Base-by-base conservation (phyloP, 2,113 vertebrate genomes). In the Myanophis thanlyinensis region DNA sequence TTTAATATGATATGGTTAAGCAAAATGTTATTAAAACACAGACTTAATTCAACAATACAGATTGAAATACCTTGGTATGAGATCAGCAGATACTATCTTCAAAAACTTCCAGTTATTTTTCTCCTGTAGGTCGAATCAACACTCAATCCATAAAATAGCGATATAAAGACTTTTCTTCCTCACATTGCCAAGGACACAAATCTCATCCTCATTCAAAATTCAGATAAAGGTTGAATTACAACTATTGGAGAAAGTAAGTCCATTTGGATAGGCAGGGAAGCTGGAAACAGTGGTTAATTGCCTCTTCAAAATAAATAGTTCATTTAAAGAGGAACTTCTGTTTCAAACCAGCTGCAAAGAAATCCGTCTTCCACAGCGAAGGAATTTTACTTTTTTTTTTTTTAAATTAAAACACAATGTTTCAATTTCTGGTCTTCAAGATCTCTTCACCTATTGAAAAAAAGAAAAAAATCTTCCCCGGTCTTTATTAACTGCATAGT, bases 131-230 rank as follows among this genome's bases (percentile, higher is more conserved):
- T 98, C 98, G 98, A 99, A 99, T 98, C 98, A 99, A 99, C 97
- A 99, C 98, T 99, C 98, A 98, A 98, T 99, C 98, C 98, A 92
- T 99, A 97, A 99, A 98, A 98, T 98, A 97, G 98, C 97, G 97
- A 97, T 96, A 98, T 98, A 97, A 97, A 98, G 97, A 98, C 95
- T 97, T 98, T 98, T 98, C 97, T 98, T 98, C 98, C 96, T 98
- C 97, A 97, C 98, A 98, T 97, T 98, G 97, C 98, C 97, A 98
- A 97, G 97, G 97, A 97, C 97, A 98, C 95, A 95, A 94, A 96
- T 96, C 95, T 84, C 90, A 91, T 96, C 95, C 94, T 97, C 97
- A 96, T 97, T 97, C 97, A 97, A 97, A 97, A 97, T 96, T 98
- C 98, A 98, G 97, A 97, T 95, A 97, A 96, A 97, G 98, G 97